Conservation (phyloP, 2,797 vertebrate genomes). For the Lophotriccus pileatus region DNA sequence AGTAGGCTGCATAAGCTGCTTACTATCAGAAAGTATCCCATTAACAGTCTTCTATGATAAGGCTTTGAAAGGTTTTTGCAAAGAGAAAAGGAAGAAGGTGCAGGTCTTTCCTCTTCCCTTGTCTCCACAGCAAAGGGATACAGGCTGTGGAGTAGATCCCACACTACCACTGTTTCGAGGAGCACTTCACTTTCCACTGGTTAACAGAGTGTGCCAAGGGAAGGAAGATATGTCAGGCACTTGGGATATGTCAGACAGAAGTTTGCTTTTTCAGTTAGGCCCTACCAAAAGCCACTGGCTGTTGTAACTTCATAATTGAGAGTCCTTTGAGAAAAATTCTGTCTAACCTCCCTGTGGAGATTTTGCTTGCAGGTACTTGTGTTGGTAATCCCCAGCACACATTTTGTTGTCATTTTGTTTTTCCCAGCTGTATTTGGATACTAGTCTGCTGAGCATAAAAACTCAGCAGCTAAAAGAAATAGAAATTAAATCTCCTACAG, state of each 20-base stretch:
- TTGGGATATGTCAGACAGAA: background rate
- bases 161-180: fast-evolving
- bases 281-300: background rate
- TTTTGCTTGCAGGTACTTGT: background rate
- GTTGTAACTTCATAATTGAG: background rate
- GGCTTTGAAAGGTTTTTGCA: background rate
- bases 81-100: background rate
- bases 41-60: background rate
- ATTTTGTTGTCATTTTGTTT: background rate
- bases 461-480: background rate
- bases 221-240: background rate
- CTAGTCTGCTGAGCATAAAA: background rate
- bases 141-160: background rate
- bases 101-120: background rate
- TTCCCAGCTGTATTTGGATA: background rate
- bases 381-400: background rate
- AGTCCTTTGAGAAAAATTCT: background rate
- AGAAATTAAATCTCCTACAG: background rate
- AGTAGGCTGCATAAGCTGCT: background rate
- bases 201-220: background rate
- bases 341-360: background rate
- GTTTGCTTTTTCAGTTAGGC: background rate
- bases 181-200: background rate
- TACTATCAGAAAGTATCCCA: background rate
- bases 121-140: background rate